Base-by-base conservation (phyloP, 1,140 invertebrate species). In the Drosophila kikkawai region DNA sequence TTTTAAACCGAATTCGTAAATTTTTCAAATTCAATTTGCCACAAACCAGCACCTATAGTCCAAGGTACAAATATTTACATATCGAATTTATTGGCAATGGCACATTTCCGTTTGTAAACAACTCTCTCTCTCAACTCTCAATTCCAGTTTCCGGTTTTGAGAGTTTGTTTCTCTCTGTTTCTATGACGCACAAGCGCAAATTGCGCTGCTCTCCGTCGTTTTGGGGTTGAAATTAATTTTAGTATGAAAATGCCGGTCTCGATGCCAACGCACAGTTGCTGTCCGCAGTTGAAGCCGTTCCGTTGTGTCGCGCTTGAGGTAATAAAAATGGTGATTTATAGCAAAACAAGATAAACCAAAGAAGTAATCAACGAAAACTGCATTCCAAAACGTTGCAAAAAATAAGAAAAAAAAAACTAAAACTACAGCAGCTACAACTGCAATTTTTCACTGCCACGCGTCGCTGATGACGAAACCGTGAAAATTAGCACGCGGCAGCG, bases 201-300 rank as follows among this genome's bases (percentile, higher is more conserved):
- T 29, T 17, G 61, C 11, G 34, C 26, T 36, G 48, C 47, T 51
- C 45, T 68, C 39, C 11, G 37, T 13, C 37, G 17, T 44, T 56
- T 70, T 73, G 68, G 69, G 67, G 70, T 74, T 56, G 55, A 74
- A 74, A 74, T 74, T 50, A 50, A 59, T 39, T 73, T 74, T 73
- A 73, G 45, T 51, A 73, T 51, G 68, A 73, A 71, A 74, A 74
- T 60, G 70, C 70, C 70, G 70, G 70, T 73, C 67, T 58, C 67
- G 69, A 59, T 73, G 69, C 70, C 55, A 73, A 60, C 68, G 68
- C 69, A 42, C 67, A 73, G 67, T 74, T 26, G 68, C 29, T 73
- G 44, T 34, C 32, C 55, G 55, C 55, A 60, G 44, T 60, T 58
- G 45, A 50, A 74, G 39, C 64, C 47, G 67, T 60, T 71, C 39